Base-by-base conservation (phyloP, 2,113 vertebrate genomes). In the Motacilla tschutschensis region DNA sequence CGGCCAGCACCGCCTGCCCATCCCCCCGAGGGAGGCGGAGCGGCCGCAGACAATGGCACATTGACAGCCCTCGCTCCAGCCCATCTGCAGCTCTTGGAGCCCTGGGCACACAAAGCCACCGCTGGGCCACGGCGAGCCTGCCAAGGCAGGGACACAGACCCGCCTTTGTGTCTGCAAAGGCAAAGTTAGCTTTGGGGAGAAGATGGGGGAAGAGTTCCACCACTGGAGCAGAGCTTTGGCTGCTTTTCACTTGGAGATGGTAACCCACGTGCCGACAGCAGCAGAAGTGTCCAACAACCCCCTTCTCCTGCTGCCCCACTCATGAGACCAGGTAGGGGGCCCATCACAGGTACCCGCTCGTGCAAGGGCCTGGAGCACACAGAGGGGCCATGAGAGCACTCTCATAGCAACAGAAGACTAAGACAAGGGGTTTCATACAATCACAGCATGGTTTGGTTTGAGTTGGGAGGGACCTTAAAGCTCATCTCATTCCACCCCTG, bases 131-230 rank as follows among this genome's bases (percentile, higher is more conserved):
- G 22, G 17, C 0, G 0, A 83, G 55, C 33, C 69, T 86, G 93
- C 94, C 93, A 82, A 86, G 55, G 75, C 59, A 0, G 58, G 20
- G 58, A 86, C 60, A 94, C 88, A 95, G 70, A 88, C 46, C 31
- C 0, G 16, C 57, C 86, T 94, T 92, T 94, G 88, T 91, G 62
- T 4, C 40, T 26, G 33, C 71, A 10, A 33, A 74, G 70, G 87
- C 85, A 87, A 80, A 85, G 76, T 79, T 41, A 89, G 89, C 87
- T 90, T 71, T 85, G 72, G 72, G 79, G 48, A 53, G 55, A 22
- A 41, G 86, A 75, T 14, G 4, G 33, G 41, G 47, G 6, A 40
- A 40, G 2, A 44, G 55, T 59, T 58, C 51, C 18, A 20, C 2
- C 2, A 6, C 47, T 11, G 43, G 21, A 75, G 51, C 3, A 59